Evolutionary conservation across 2,888 invertebrate species (phyloP).

Genomic region (Pasiphila rectangulata): DNA sequence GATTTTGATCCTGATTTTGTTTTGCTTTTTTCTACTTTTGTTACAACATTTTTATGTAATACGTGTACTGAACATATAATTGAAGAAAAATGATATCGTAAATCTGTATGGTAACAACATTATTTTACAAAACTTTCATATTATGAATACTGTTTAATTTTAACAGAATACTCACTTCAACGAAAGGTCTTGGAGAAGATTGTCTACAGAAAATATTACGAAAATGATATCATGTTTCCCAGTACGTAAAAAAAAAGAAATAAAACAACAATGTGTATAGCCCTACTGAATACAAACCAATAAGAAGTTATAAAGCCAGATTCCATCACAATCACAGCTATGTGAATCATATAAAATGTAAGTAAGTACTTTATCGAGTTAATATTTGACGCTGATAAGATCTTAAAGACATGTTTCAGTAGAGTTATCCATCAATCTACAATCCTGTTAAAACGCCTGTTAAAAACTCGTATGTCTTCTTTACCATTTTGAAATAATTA

Average conservation of each 20-base stretch:
- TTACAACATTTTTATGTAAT: too few relatives aligned
- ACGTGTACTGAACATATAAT: too few relatives aligned
- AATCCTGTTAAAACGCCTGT: conserved; percentile 12
- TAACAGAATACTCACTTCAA: conserved; percentile 57
- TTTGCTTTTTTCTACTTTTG: not conserved
- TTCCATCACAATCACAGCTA: not conserved
- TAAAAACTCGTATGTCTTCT: conserved; percentile 18
- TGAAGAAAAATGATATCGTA: too few relatives aligned
- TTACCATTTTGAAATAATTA: conserved; percentile 16
- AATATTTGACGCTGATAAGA: conserved; percentile 11
- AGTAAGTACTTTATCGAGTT: conserved; percentile 5
- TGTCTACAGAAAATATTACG: too few relatives aligned
- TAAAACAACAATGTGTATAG: too few relatives aligned
- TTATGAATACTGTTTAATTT: conserved; percentile 66
- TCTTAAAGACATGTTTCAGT: conserved; percentile 10
- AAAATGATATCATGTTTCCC: too few relatives aligned
- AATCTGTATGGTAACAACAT: too few relatives aligned
- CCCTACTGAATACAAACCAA: not conserved
- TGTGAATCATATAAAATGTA: conserved; percentile 16
- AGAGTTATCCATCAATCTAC: conserved; percentile 12
- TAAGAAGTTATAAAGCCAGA: too few relatives aligned
- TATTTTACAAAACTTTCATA: too few relatives aligned
- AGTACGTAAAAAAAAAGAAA: not conserved
- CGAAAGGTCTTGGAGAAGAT: too few relatives aligned
- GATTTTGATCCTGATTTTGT: conserved; percentile 39